A percentile compares a stretch with the other conserved stretches of the same genome.
These are phyloP conservation scores for Cylindroiulus punctatus DNA, from an alignment of 2,888 invertebrate genomes.

Conservation along the genomic window DNA sequence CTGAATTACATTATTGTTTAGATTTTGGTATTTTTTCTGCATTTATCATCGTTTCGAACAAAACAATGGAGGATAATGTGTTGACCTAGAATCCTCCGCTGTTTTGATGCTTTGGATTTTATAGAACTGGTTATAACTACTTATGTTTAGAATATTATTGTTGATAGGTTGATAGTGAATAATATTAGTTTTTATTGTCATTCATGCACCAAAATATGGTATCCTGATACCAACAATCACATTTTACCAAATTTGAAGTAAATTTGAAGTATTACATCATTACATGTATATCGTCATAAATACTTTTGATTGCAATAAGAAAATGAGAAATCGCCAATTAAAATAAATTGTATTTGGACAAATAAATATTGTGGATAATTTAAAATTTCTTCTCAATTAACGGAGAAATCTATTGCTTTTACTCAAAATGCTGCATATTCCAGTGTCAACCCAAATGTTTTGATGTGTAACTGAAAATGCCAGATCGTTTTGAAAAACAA, in stretches of 20 bases:
- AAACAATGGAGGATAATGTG: too few species aligned
- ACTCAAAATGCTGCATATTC: too few species aligned
- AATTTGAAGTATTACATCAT: background rate
- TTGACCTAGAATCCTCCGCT: too few species aligned
- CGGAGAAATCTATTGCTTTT: too few species aligned
- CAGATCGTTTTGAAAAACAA: too few species aligned
- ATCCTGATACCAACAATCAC: background rate
- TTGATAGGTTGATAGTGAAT: background rate
- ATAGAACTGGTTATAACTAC: background rate
- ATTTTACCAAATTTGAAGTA: background rate
- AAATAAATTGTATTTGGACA: too few species aligned
- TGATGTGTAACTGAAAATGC: too few species aligned
- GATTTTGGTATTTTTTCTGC: background rate
- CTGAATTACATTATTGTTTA: background rate
- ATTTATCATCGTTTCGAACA: too few species aligned
- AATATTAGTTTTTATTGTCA: background rate
- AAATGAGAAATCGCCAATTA: too few species aligned
- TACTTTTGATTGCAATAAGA: background rate
- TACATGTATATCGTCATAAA: background rate
- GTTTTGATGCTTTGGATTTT: background rate
- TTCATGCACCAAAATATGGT: background rate
- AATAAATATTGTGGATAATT: too few species aligned
- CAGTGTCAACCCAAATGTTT: too few species aligned
- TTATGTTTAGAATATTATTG: background rate
- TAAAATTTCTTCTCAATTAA: too few species aligned